phyloP scores from a whole-genome alignment of 2,888 invertebrate genomes.

The Hypselothyrea guttata region DNA sequence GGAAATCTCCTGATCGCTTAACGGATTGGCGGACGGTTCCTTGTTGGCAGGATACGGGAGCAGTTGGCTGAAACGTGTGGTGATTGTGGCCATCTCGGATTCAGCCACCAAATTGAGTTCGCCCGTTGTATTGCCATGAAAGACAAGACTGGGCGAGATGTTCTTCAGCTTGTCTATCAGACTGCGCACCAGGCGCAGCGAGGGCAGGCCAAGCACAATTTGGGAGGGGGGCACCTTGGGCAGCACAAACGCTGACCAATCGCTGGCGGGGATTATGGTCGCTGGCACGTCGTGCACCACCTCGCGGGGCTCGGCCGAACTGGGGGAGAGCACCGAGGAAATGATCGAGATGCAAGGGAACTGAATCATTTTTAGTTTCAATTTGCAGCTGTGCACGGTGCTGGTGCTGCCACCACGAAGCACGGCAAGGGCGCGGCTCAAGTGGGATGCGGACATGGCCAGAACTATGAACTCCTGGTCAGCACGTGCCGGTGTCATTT shows the following conservation, averaged over 20 bases:
- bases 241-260: conserved; percentile 88
- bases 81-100: conserved; percentile 90
- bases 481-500: conserved; percentile 89
- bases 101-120: conserved; percentile 88
- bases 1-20: conserved; percentile 81
- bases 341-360: conserved; percentile 94
- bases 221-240: conserved; percentile 86
- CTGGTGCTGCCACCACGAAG: conserved; percentile 84
- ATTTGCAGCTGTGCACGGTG: conserved; percentile 88
- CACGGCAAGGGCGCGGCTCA: conserved; percentile 88
- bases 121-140: conserved; percentile 89
- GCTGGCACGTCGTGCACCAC: conserved; percentile 91
- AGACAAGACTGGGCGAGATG: conserved; percentile 87
- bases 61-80: conserved; percentile 90
- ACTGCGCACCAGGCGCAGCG: conserved; percentile 88
- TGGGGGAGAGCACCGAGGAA: conserved; percentile 88
- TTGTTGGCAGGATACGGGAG: conserved; percentile 31
- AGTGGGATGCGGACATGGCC: conserved; percentile 88
- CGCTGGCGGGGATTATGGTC: conserved; percentile 86
- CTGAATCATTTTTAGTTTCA: conserved; percentile 94
- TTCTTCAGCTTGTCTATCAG: conserved; percentile 93
- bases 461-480: conserved; percentile 90
- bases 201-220: conserved; percentile 84
- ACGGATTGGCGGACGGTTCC: neutral
- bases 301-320: conserved; percentile 84